phyloP scores from a whole-genome alignment of 1,140 invertebrate genomes.

The Papilio aristodemus region DNA sequence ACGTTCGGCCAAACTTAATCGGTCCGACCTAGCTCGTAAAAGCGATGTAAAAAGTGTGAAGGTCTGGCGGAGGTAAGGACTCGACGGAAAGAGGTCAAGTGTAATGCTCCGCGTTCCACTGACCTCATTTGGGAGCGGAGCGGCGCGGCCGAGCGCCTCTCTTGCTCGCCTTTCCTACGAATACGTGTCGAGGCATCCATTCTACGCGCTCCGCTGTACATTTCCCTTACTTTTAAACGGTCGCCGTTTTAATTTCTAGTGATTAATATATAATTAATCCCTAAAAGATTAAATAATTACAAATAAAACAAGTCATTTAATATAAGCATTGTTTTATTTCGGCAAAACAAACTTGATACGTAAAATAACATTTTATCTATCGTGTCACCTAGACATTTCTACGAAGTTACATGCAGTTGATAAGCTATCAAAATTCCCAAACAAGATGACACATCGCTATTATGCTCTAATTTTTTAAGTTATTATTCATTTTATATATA shows the following conservation, averaged over 20 bases:
- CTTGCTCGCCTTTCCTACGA: conserved; percentile 68
- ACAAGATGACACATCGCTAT: background rate
- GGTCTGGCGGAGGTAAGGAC: conserved; percentile 79
- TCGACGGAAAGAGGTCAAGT: conserved; percentile 78
- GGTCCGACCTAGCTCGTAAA: conserved; percentile 77
- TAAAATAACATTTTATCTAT: background rate
- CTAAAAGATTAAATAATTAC: too few relatives aligned
- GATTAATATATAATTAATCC: background rate
- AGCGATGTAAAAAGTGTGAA: conserved; percentile 79
- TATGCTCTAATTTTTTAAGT: background rate
- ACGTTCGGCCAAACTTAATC: conserved; percentile 72
- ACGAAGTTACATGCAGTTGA: background rate
- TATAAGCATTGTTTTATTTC: background rate
- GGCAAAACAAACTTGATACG: background rate
- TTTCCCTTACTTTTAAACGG: conserved; percentile 18
- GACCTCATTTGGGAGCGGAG: conserved; percentile 72
- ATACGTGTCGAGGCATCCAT: conserved; percentile 41
- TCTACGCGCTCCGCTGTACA: conserved; percentile 41
- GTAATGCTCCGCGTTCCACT: conserved; percentile 78
- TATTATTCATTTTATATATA: background rate
- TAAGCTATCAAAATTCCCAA: background rate
- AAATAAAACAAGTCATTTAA: background rate
- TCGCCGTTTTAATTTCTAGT: background rate
- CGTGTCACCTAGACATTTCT: background rate
- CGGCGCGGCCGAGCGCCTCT: conserved; percentile 52